These are phyloP conservation scores for Meriones unguiculatus DNA, from an alignment of 2,113 vertebrate species.

Conservation along the genomic window DNA sequence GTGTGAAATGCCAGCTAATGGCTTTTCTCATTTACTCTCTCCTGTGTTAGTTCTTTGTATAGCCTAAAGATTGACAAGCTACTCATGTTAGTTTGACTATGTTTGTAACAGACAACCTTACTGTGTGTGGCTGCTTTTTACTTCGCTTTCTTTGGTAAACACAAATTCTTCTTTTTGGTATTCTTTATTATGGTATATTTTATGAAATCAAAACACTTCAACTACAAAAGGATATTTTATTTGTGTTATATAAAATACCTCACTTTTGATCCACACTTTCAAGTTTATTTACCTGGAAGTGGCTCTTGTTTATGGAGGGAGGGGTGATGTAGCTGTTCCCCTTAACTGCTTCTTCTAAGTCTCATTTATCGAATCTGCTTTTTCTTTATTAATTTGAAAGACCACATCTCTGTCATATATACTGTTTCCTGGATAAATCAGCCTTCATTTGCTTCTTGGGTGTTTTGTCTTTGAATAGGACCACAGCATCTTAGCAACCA, in stretches of 20 bases:
- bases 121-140: neutral
- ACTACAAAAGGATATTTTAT: neutral
- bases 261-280: neutral
- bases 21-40: constrained; percentile 23
- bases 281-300: neutral
- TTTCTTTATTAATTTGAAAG: constrained; percentile 38
- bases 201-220: constrained; percentile 5
- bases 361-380: neutral
- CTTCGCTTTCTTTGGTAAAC: constrained; percentile 23
- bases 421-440: neutral
- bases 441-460: neutral
- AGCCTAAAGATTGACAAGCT: neutral
- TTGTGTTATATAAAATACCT: constrained; percentile 3
- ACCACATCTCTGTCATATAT: neutral
- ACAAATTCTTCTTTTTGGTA: constrained; percentile 22
- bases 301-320: neutral
- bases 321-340: neutral
- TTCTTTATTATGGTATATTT: constrained; percentile 48
- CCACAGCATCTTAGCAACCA: neutral
- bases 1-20: constrained; percentile 1
- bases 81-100: constrained; percentile 28
- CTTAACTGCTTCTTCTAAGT: neutral
- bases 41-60: constrained; percentile 14
- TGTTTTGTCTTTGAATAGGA: constrained; percentile 29
- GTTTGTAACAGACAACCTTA: constrained; percentile 32